Base-by-base conservation (phyloP, 1,140 invertebrate genomes). In the Sinella curviseta region DNA sequence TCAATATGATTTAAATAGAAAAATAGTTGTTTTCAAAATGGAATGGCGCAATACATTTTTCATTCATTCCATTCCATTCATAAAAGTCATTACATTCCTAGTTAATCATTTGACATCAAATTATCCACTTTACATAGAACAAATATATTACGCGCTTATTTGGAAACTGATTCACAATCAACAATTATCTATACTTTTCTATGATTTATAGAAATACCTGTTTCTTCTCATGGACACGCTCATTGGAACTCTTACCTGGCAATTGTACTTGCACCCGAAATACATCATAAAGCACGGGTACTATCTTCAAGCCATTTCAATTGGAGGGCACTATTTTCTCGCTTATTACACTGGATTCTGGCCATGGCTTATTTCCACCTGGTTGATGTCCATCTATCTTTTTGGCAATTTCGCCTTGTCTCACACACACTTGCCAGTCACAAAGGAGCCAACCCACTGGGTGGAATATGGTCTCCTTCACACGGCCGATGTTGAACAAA, bases 341-440 rank as follows among this genome's bases (percentile, higher is more conserved):
- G 39, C 60, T 16, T 78, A 76, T 30, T 60, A 78, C 35, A 34
- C 31, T 36, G 81, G 81, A 76, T 67, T 82, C 48, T 60, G 70
- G 28, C 57, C 74, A 26, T 82, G 76, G 28, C 30, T 80, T 28
- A 24, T 82, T 16, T 35, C 73, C 0, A 82, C 77, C 8, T 82
- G 65, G 73, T 14, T 80, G 1, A 74, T 74, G 31, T 78, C 79
- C n/a, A 77, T 80, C 31, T 82, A 82, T 48, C 34, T 77, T 17
- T 79, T 80, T 48, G 77, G 77, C 0, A 80, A 78, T 35, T 77
- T 82, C 26, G 65, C 79, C 4, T 60, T 82, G 14, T 80, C 77
- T 26, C 81, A 82, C 34, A 77, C 81, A 0, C 70, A 74, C 24
- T 31, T 80, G 34, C 78, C 78, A 30, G 78, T 80, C 0, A 80